Evolutionary conservation across 92 coral and sea anemone species (phyloP), one percentile per base, ranked within the genome.

Genomic region (Hydrozoanthus gracilis): DNA sequence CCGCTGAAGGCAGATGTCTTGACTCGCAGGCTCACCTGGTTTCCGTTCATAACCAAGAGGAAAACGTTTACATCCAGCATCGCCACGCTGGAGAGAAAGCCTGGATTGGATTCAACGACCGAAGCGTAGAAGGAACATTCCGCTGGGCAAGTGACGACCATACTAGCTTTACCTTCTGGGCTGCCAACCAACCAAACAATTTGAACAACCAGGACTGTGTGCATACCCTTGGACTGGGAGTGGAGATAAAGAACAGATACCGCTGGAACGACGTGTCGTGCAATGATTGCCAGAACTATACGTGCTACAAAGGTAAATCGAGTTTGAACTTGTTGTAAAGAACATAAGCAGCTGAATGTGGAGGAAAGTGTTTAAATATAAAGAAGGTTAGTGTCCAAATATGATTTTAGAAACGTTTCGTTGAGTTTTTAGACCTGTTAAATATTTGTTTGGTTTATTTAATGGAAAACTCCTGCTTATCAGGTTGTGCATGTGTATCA

Each of bases 201-300:
- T 70, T 20, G 27, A 64, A 71, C 49, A 70, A 90, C 73, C 85
- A 90, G 58, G 93, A 90, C 88, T 90, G 93, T 46, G 93, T 90
- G 20, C 93, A 90, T 50, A 87, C 93, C 17, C 69, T 90, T 16
- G 93, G 93, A 44, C 49, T 77, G 35, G 51, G 44, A n/a, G 82
- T 87, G n/a, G 45, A 35, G 27, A 76, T 76, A 60, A 64, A 79
- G 50, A 64, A 79, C 13, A 79, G 72, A 9, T 87, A 86, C 56
- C 74, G 65, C 82, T 90, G 93, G 93, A 90, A 90, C 64, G 93
- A 90, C 56, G 93, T 90, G 17, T 54, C 58, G 8, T 90, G 93
- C 50, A 27, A 61, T 62, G 88, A 58, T 44, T 90, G 93, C n/a
- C 91, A 90, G 44, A 90, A 90, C 70, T 90, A 82, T 78, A 90